phyloP scores from a whole-genome alignment of 2,797 vertebrate species.

The Simalia tracyae region DNA sequence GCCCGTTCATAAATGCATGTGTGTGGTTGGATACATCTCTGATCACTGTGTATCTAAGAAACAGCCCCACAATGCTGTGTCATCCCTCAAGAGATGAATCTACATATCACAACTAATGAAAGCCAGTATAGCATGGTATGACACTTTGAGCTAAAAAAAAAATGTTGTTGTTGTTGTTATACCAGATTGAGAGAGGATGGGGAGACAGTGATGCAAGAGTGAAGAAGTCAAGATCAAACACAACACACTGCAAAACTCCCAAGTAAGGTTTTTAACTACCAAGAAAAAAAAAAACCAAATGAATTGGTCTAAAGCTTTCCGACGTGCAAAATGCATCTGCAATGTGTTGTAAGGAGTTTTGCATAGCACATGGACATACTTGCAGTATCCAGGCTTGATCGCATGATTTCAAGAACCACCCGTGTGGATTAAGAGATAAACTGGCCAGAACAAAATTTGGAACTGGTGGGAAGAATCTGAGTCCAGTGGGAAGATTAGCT shows the following conservation, averaged over 20 bases:
- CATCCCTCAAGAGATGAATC: too few species aligned
- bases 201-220: not conserved
- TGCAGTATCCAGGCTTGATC: not conserved
- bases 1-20: not conserved
- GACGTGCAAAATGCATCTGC: not conserved
- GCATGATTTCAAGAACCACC: not conserved
- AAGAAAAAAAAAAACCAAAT: too few species aligned
- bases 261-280: too few species aligned
- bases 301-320: not conserved
- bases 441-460: not conserved
- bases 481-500: not conserved
- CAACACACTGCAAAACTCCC: too few species aligned
- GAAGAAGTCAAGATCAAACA: not conserved
- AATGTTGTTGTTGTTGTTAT: too few species aligned
- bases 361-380: not conserved
- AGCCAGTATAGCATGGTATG: not conserved
- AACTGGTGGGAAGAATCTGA: too few species aligned
- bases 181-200: not conserved
- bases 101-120: not conserved
- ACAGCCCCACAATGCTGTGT: not conserved
- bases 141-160: too few species aligned
- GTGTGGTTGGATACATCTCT: too few species aligned
- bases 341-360: slow-evolving; percentile 8
- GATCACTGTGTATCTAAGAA: not conserved
- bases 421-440: not conserved